Base-by-base conservation (phyloP, 2,888 invertebrate genomes). In the Tromatobia lineatoria region DNA sequence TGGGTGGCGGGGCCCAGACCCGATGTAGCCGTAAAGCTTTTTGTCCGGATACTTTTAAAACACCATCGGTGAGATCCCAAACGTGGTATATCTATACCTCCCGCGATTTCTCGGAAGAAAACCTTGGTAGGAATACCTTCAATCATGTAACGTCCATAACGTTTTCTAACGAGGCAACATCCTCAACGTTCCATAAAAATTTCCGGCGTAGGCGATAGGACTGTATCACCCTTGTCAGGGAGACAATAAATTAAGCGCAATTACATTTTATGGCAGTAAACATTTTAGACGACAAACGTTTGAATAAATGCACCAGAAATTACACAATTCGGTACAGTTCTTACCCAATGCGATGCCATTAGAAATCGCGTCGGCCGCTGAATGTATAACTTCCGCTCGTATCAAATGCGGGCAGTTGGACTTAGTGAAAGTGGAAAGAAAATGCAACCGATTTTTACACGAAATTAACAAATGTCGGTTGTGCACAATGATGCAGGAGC, bases 21-120 rank as follows among this genome's bases (percentile, higher is more conserved):
- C 77, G 61, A 83, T 84, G 77, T 77, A 77, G 73, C 83, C 69
- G 64, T 74, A 76, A 78, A 84, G 73, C 81, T 84, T 80, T 80
- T 77, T 84, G 77, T 74, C 59, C 71, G 77, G 64, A 84, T 84
- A 77, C 73, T 84, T 81, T 81, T 54, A 54, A 74, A 83, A 81
- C 80, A 64, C 80, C 80, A 69, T 83, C 52, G 77, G 77, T 64
- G 80, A 45, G 66, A 76, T 61, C 61, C 64, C 23, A 13, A 34
- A 61, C n/a, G 45, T 7, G 13, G 20, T 15, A 20, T 50, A 61
- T 50, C 59, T 52, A 61, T 52, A 71, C 67, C 61, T 75, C 69
- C 64, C 74, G 45, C 15, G 73, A 77, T 66, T 82, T 76, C 70
- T 42, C 3, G 47, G 47, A 42, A 38, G 25, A 80, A 74, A 67